Base-by-base conservation (phyloP, 2,113 vertebrate genomes). In the Etheostoma cragini region DNA sequence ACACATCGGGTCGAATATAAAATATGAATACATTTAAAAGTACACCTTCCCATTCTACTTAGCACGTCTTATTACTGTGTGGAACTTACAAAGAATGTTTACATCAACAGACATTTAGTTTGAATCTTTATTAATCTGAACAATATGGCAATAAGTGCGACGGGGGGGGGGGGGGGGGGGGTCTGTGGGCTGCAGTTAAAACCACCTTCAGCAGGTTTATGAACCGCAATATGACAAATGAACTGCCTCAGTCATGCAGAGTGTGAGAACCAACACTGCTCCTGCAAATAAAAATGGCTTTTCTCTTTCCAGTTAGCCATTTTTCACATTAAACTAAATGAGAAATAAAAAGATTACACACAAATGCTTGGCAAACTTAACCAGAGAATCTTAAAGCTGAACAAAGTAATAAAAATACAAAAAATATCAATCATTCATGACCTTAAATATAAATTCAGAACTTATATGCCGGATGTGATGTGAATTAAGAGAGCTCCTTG, bases 91-190 rank as follows among this genome's bases (percentile, higher is more conserved):
- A 10, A 11, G 8, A 73, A 82, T 22, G 69, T 50, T 14, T 14
- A 72, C 35, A 72, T 56, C 30, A 30, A 12, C 2, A 30, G 47
- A 60, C 1, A 26, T 10, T 74, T 57, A 19, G 19, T 42, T 53
- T 53, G 35, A 83, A 42, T 42, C 10, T 90, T 90, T 88, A 88
- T 90, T 90, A 7, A 63, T 38, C 10, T 19, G 45, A 73, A 19
- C 71, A 83, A 69, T 53, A 69, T 24, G 52, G 5, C 16, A 68
- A 61, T 12, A 22, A 33, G 52, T 35, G 50, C n/a, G 1, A 6
- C 53, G 35, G 6, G 52, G 22, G 46, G 21, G 21, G 12, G 49
- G n/a, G n/a, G n/a, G n/a, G n/a, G n/a, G n/a, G n/a, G n/a, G n/a
- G n/a, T n/a, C n/a, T n/a, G n/a, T n/a, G n/a, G n/a, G n/a, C n/a